Evolutionary conservation across 1,140 invertebrate genomes (phyloP).

Genomic region (Camponotus vicinus): DNA sequence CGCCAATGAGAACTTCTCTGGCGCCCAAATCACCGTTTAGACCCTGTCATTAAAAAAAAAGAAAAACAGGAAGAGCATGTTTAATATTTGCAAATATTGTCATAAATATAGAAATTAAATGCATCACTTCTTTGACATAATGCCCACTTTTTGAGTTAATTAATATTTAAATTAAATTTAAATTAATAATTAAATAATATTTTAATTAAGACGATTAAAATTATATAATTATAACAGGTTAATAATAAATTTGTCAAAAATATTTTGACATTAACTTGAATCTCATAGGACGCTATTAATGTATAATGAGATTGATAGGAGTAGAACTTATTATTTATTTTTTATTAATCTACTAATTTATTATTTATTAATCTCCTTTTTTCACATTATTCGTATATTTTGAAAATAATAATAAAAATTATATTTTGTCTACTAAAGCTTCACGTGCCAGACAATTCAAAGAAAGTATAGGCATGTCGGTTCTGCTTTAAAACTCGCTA

Average conservation of each 20-base stretch:
- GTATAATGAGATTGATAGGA: no score
- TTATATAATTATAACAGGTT: no score
- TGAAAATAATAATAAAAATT: neutral
- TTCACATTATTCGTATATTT: neutral
- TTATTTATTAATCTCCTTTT: neutral
- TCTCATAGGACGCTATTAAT: no score
- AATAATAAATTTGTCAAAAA: no score
- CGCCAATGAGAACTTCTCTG: slow-evolving; percentile 90
- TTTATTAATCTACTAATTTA: no score
- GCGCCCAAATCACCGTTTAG: slow-evolving; percentile 89
- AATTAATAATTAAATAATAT: no score
- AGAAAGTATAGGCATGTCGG: slow-evolving; percentile 13
- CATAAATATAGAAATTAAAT: neutral
- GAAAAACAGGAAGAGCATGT: neutral
- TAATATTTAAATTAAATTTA: no score
- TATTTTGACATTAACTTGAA: no score
- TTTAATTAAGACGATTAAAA: no score
- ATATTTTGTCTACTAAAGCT: neutral
- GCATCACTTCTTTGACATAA: neutral
- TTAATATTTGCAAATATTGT: neutral
- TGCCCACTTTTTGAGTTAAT: no score
- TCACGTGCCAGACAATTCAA: slow-evolving; percentile 30
- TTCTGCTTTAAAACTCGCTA: slow-evolving; percentile 72
- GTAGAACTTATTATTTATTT: neutral
- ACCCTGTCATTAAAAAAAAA: slow-evolving; percentile 83